Conservation (phyloP, 1,140 invertebrate genomes). For the Apis laboriosa region DNA sequence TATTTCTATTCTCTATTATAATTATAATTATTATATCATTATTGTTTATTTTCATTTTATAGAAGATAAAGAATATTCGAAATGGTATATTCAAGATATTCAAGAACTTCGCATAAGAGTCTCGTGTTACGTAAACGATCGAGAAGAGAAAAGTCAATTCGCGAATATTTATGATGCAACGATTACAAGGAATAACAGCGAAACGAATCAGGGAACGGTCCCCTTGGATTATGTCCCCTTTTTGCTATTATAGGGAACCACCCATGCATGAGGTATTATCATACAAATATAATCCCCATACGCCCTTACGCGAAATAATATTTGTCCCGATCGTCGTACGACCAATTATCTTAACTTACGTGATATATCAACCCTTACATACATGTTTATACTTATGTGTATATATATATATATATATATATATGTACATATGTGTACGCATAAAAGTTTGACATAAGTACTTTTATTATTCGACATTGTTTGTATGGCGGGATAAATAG, state of each 20-base stretch:
- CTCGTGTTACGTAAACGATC: conserved; percentile 33
- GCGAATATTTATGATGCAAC: conserved; percentile 64
- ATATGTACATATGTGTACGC: no score
- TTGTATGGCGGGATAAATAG: not conserved
- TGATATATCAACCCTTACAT: conserved; percentile 54
- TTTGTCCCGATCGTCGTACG: conserved; percentile 60
- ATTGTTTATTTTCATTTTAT: no score
- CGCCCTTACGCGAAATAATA: conserved; percentile 59
- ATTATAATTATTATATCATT: no score
- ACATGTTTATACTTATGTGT: not conserved
- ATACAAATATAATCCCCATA: conserved; percentile 66
- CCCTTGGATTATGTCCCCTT: conserved; percentile 42
- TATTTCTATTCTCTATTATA: no score
- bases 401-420: no score
- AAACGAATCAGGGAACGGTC: conserved; percentile 54
- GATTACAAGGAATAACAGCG: conserved; percentile 65
- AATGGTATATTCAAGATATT: no score
- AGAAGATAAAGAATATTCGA: no score
- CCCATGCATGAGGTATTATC: conserved; percentile 62
- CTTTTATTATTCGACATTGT: not conserved
- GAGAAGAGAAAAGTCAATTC: conserved; percentile 46
- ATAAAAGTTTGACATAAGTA: not conserved
- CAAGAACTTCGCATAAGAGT: not conserved
- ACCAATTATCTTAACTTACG: conserved; percentile 66
- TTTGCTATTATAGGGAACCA: conserved; percentile 48